Evolutionary conservation across 2,888 invertebrate genomes (phyloP).

Genomic region (Napeogenes inachia): DNA sequence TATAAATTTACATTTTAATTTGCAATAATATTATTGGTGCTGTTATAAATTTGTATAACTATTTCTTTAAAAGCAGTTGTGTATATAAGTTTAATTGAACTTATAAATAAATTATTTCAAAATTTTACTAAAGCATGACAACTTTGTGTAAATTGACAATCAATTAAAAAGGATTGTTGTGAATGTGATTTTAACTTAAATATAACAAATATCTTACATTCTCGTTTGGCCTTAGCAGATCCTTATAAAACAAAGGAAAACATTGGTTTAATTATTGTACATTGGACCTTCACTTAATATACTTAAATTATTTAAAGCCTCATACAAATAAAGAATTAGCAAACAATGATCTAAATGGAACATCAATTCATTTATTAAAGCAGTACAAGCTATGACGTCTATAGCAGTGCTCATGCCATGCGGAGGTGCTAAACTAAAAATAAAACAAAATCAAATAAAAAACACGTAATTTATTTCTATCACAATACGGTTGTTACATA

Average conservation of each 20-base stretch:
- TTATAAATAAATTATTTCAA: no score
- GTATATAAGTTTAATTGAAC: no score
- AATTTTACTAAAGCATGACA: no score
- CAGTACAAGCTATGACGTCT: slow-evolving; percentile 32
- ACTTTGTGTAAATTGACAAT: background rate
- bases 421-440: slow-evolving; percentile 68
- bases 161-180: background rate
- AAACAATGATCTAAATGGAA: background rate
- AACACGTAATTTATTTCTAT: slow-evolving; percentile 69
- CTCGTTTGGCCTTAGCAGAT: slow-evolving; percentile 65
- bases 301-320: slow-evolving; percentile 3
- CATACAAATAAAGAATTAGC: no score
- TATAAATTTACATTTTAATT: no score
- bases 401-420: slow-evolving; percentile 50
- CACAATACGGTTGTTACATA: slow-evolving; percentile 51
- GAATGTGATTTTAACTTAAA: slow-evolving; percentile 30
- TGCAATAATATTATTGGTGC: no score
- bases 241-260: slow-evolving; percentile 52
- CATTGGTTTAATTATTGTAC: slow-evolving; percentile 44
- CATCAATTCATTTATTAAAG: background rate
- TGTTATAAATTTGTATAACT: no score
- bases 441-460: slow-evolving; percentile 57
- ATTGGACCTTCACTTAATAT: slow-evolving; percentile 59
- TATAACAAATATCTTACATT: slow-evolving; percentile 56
- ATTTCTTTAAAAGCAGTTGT: no score